These are phyloP conservation scores for Baccha elongata DNA, from an alignment of 2,888 invertebrate species.

Conservation along the genomic window DNA sequence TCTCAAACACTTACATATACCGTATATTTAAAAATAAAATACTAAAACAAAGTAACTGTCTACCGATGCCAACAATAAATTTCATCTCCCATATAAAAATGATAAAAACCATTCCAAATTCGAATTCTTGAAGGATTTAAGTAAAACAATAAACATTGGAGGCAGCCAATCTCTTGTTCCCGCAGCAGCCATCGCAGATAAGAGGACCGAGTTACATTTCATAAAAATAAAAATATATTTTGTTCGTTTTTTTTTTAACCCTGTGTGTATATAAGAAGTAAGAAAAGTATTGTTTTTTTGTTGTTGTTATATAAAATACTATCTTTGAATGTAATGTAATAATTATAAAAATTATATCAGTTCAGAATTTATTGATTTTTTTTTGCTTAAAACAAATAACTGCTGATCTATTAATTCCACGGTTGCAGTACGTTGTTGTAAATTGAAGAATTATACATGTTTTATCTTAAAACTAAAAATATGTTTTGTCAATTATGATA, in stretches of 20 bases:
- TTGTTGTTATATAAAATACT: conserved; percentile 44
- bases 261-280: conserved; percentile 64
- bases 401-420: conserved; percentile 17
- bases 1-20: conserved; percentile 24
- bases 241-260: conserved; percentile 47
- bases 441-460: conserved; percentile 28
- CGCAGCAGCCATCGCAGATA: conserved; percentile 1
- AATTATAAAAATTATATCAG: conserved; percentile 24
- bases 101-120: conserved; percentile 65
- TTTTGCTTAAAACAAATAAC: conserved; percentile 17
- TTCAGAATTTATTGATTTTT: neutral
- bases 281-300: conserved; percentile 54
- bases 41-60: conserved; percentile 25
- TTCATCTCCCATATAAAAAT: conserved; percentile 47
- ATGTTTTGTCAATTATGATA: no score
- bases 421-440: conserved; percentile 51
- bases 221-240: conserved; percentile 45
- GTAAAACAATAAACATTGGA: conserved; percentile 19
- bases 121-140: conserved; percentile 43
- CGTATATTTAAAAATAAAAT: conserved; percentile 35
- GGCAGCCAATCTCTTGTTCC: conserved; percentile 33
- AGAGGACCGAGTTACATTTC: conserved; percentile 16
- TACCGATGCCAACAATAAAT: conserved; percentile 48
- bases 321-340: conserved; percentile 38
- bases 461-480: conserved; percentile 8